phyloP scores from a whole-genome alignment of 2,797 vertebrate genomes.

The Acanthurus lineatus region DNA sequence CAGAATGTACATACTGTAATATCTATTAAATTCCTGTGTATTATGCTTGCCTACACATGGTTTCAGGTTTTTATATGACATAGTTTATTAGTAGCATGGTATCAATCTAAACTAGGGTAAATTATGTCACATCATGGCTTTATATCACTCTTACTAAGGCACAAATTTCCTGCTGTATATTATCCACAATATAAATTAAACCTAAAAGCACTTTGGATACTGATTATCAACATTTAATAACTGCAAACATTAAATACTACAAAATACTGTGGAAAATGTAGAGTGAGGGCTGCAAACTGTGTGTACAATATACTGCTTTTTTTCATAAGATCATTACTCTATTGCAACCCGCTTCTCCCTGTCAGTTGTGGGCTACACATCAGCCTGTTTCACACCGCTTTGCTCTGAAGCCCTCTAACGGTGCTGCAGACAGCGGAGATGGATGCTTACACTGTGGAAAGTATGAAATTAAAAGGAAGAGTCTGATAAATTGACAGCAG shows the following conservation, averaged over 20 bases:
- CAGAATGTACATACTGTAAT: conserved; percentile 25
- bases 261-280: conserved; percentile 11
- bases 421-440: conserved; percentile 75
- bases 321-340: conserved; percentile 56
- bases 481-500: conserved; percentile 81
- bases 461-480: conserved; percentile 81
- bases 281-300: conserved; percentile 28
- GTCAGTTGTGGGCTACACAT: conserved; percentile 69
- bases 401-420: conserved; percentile 65
- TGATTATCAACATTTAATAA: conserved; percentile 17
- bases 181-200: conserved; percentile 1
- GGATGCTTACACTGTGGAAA: conserved; percentile 81
- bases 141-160: neutral
- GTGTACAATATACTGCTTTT: conserved; percentile 28
- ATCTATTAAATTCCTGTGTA: conserved; percentile 27
- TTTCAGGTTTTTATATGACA: conserved; percentile 11
- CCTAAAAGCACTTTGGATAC: neutral
- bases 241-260: conserved; percentile 2
- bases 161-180: neutral
- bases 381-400: conserved; percentile 62
- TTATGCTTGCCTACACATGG: neutral
- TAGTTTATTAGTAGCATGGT: neutral
- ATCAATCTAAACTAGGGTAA: conserved; percentile 8
- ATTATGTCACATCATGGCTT: conserved; percentile 9
- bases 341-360: conserved; percentile 55